phyloP scores from a whole-genome alignment of 1,140 invertebrate genomes.

The Habropoda laboriosa region DNA sequence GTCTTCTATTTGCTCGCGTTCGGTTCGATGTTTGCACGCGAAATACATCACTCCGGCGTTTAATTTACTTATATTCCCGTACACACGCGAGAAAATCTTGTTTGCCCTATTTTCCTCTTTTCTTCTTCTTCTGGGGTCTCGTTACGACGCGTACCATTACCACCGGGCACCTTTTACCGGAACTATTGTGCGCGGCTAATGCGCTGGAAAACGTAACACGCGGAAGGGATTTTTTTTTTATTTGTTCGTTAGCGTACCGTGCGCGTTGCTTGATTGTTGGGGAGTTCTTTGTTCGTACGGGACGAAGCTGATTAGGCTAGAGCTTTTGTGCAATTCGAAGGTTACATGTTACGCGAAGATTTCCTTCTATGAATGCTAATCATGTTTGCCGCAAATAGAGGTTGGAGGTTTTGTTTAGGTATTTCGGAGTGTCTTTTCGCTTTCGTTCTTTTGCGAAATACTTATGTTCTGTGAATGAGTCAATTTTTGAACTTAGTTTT shows the following conservation, averaged over 20 bases:
- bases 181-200: constrained; percentile 27
- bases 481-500: no score
- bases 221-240: constrained; percentile 46
- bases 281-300: not conserved
- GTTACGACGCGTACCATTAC: constrained; percentile 22
- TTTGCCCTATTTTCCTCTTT: no score
- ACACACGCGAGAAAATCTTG: constrained; percentile 9
- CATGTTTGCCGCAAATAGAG: not conserved
- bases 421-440: not conserved
- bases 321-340: not conserved
- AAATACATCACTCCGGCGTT: not conserved
- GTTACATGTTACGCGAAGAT: not conserved
- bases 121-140: constrained; percentile 19
- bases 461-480: no score
- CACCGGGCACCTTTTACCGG: constrained; percentile 5
- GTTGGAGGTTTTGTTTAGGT: no score
- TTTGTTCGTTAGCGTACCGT: constrained; percentile 29
- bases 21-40: constrained; percentile 6
- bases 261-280: constrained; percentile 14
- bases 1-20: constrained; percentile 41
- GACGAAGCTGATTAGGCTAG: not conserved
- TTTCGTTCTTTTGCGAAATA: not conserved
- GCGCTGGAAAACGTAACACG: constrained; percentile 42
- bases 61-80: constrained; percentile 23
- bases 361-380: not conserved